Evolutionary conservation across 2,888 invertebrate species (phyloP), one percentile per base, ranked within the genome.

Genomic region (Arrhopalites spinosus): DNA sequence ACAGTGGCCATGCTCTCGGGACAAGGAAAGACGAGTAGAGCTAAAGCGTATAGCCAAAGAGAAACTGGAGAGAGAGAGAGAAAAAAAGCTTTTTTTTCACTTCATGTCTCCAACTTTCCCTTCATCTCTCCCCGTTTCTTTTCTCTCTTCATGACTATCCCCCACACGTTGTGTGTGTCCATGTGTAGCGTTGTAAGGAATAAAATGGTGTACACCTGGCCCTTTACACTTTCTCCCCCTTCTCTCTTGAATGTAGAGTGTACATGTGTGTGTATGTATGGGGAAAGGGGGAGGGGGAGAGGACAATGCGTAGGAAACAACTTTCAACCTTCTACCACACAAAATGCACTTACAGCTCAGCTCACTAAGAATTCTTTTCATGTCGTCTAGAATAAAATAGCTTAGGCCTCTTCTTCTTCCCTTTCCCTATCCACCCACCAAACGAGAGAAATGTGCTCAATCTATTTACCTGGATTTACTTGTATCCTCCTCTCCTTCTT

Each of bases 1-100:
- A 71, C n/a, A 15, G 29, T 53, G 69, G 69, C 69, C 53, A 50
- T 47, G 53, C 69, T 69, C 69, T 27, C n/a, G 69, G 69, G 69
- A 69, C 69, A 69, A 11, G 36, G 11, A 36, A 11, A 36, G 36
- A 36, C 3, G 36, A 36, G 36, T 11, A 36, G 36, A 36, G 36
- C 3, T 3, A 36, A 36, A 36, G 36, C n/a, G n/a, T n/a, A n/a
- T n/a, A 36, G 36, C 3, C 5, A 36, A 11, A 61, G 27, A 27
- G 25, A 25, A 27, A 15, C 13, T n/a, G 25, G 59, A 25, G 59
- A 61, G 2, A 25, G 59, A 27, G 59, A 61, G 23, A 36, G 8
- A 15, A 15, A 53, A 53, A 20, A 20, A 17, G 15, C 7, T 17
- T 53, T 17, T 53, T 53, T 17, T 53, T 53, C n/a, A n/a, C n/a